These are phyloP conservation scores for Conistra vaccinii DNA, from an alignment of 2,888 invertebrate species.

Conservation along the genomic window DNA sequence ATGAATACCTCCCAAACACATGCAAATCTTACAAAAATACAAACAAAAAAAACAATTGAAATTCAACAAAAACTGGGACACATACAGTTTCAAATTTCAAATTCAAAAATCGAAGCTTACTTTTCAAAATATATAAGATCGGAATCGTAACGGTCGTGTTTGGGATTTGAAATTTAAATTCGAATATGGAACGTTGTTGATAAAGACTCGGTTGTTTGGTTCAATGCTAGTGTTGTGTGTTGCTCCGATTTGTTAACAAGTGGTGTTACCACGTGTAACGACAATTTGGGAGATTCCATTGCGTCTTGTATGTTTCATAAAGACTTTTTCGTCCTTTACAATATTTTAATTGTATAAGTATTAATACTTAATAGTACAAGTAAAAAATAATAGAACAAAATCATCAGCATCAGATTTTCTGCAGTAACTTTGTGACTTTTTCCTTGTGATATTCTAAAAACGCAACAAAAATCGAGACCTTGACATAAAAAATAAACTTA, in stretches of 20 bases:
- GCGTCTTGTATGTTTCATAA: neutral
- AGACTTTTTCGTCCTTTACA: too few species aligned
- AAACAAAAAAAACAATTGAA: slow-evolving; percentile 45
- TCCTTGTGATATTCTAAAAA: too few species aligned
- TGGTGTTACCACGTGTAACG: slow-evolving; percentile 38
- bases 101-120: slow-evolving; percentile 52
- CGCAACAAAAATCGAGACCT: neutral
- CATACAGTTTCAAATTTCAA: slow-evolving; percentile 51
- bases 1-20: slow-evolving; percentile 45
- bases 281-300: neutral
- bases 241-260: slow-evolving; percentile 54
- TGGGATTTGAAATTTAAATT: slow-evolving; percentile 69
- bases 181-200: slow-evolving; percentile 64
- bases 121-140: slow-evolving; percentile 54
- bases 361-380: too few species aligned
- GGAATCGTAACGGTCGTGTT: slow-evolving; percentile 50
- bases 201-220: slow-evolving; percentile 56
- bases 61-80: slow-evolving; percentile 60
- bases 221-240: slow-evolving; percentile 58
- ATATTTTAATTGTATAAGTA: too few species aligned
- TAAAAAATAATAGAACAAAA: too few species aligned
- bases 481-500: neutral
- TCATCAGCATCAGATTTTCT: too few species aligned
- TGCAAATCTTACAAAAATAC: slow-evolving; percentile 32
- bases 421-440: too few species aligned